Base-by-base conservation (phyloP, 2,888 invertebrate genomes). In the Villa cingulata region DNA sequence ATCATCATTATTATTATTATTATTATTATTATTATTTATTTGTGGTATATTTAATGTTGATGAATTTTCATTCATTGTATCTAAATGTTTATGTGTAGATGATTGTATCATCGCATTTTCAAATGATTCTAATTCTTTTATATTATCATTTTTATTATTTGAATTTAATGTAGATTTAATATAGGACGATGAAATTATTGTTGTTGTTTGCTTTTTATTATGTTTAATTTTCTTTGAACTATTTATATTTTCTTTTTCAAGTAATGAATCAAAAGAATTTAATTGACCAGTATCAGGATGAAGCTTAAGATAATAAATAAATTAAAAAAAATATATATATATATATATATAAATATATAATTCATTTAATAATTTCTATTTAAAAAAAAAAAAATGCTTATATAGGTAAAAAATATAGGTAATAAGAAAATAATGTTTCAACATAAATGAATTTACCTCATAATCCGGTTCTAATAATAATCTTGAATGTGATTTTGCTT, bases 401-500 rank as follows among this genome's bases (percentile, higher is more conserved):
- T 23, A 23, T n/a, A 23, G 4, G 23, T 23, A 7, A 23, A 23
- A 7, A 7, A 7, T 23, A 23, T 7, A 23, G 7, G 7, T 6
- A 23, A 23, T 23, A 23, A 23, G 7, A 23, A 23, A 7, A 7
- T 23, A 23, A 32, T 12, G 9, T 32, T 12, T 14, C 9, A 32
- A 32, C 12, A 32, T 12, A 32, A 32, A 32, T 32, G 12, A 42
- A 39, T 59, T 59, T 56, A 70, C 70, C 55, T 72, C 72, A 55
- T 72, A 74, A 54, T 74, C 74, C 17, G 74, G 57, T 54, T 76
- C 75, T 43, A 73, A 38, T 36, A 36, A 72, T 45, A 76, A 61
- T 49, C 74, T 73, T 3, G 75, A 73, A 58, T 72, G 73, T 1
- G 75, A 76, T 60, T 76, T 76, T 3, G 75, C 74, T 58, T 75